phyloP scores from a whole-genome alignment of 2,888 invertebrate species.

The Hypselothyrea guttata region DNA sequence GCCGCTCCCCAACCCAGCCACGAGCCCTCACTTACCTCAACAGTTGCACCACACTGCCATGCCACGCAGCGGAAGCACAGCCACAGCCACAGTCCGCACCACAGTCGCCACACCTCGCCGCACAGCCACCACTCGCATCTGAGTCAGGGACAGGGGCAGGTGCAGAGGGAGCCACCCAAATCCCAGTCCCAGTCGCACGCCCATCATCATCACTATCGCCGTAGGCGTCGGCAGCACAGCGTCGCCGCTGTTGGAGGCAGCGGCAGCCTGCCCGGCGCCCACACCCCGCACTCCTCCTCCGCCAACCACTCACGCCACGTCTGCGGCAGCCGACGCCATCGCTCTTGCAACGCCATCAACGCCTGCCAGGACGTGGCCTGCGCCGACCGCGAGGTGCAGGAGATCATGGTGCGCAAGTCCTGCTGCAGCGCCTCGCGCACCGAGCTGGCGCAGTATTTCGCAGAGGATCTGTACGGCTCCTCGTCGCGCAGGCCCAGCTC shows the following conservation, averaged over 20 bases:
- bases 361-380: conserved; percentile 79
- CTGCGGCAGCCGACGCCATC: conserved; percentile 79
- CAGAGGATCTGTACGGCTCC: conserved; percentile 81
- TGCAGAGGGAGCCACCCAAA: conserved; percentile 52
- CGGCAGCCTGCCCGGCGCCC: conserved; percentile 69
- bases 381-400: conserved; percentile 80
- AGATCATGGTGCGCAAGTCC: conserved; percentile 80
- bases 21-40: conserved; percentile 20
- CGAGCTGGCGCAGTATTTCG: conserved; percentile 81
- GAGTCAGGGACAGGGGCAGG: conserved; percentile 29
- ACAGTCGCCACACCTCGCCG: conserved; percentile 78
- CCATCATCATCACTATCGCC: conserved; percentile 68
- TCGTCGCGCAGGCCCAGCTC: conserved; percentile 80
- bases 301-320: conserved; percentile 33
- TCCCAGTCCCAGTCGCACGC: conserved; percentile 59
- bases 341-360: conserved; percentile 78
- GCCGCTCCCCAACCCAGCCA: conserved; percentile 68
- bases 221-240: conserved; percentile 56
- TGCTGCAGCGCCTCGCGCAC: conserved; percentile 80
- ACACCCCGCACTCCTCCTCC: conserved; percentile 48
- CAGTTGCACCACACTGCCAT: conserved; percentile 30
- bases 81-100: conserved; percentile 70
- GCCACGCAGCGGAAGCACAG: conserved; percentile 61
- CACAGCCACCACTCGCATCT: conserved; percentile 71
- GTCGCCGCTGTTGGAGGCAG: conserved; percentile 63